phyloP scores from a whole-genome alignment of 2,797 vertebrate genomes.

The Leptoclinus maculatus region DNA sequence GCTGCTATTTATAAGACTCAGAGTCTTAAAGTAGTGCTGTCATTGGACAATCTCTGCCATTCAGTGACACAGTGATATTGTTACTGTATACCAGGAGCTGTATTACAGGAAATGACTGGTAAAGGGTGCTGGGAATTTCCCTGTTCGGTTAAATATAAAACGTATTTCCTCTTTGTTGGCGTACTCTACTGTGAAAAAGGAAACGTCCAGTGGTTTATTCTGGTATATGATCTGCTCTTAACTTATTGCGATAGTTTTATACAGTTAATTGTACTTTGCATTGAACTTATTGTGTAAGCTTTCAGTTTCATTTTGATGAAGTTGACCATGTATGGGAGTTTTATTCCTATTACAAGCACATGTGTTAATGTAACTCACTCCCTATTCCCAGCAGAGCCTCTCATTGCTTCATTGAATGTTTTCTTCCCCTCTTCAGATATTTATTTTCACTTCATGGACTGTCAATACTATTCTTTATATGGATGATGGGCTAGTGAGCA shows the following conservation, averaged over 20 bases:
- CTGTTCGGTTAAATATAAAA: slow-evolving; percentile 49
- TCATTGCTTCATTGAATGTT: slow-evolving; percentile 20
- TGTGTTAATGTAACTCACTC: slow-evolving; percentile 20
- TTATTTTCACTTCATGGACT: slow-evolving; percentile 18
- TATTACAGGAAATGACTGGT: slow-evolving; percentile 51
- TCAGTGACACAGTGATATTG: slow-evolving; percentile 36
- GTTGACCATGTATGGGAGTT: background rate
- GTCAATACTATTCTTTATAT: slow-evolving; percentile 26
- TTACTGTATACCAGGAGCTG: slow-evolving; percentile 27
- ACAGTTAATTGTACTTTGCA: slow-evolving; percentile 1
- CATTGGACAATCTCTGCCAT: slow-evolving; percentile 49
- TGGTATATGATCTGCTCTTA: background rate
- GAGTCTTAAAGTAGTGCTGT: slow-evolving; percentile 45
- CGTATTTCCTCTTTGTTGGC: slow-evolving; percentile 38
- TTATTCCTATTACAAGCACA: slow-evolving; percentile 24
- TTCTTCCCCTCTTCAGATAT: background rate
- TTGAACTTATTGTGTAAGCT: slow-evolving; percentile 9
- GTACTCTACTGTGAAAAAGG: background rate
- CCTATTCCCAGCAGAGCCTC: slow-evolving; percentile 21
- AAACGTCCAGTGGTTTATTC: background rate
- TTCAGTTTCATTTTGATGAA: slow-evolving; percentile 17
- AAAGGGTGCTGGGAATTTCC: slow-evolving; percentile 45
- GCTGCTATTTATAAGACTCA: slow-evolving; percentile 71
- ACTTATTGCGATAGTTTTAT: slow-evolving; percentile 2
- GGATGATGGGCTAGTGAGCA: slow-evolving; percentile 17